Base-by-base conservation (phyloP, 2,888 invertebrate genomes). In the Xanthorhoe designata region DNA sequence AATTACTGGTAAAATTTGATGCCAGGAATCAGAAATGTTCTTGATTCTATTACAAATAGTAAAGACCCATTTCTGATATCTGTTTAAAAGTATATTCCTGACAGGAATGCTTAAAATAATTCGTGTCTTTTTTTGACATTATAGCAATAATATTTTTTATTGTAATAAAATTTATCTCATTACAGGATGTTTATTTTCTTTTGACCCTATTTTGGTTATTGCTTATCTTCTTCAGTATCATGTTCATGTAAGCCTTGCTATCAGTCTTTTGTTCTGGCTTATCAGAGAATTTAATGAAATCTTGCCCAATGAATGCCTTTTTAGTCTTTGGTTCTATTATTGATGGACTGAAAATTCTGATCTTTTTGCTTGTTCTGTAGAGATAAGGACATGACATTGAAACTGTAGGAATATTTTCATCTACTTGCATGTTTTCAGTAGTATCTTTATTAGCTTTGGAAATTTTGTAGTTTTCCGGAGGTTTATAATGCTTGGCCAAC, bases 51-150 rank as follows among this genome's bases (percentile, higher is more conserved):
- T 75, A 67, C 69, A 73, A 73, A 66, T 68, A 74, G 69, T 24
- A 58, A 73, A 54, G 61, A 64, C 69, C 77, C 81, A 82, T 80
- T 81, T 83, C 80, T 79, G 76, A 81, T 79, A 82, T 78, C 81
- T 82, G 76, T 65, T 70, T 74, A 32, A 75, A 66, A 69, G 73
- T 71, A 83, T 84, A 88, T 91, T 91, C 87, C 85, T 76, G 58
- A 81, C 73, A 75, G 89, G 88, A 89, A 89, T 91, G 86, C 78
- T 74, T 83, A 84, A 82, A 73, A 85, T 80, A 81, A 80, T 81
- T 76, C 74, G 82, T 90, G 90, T 91, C 89, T 87, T 87, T 91
- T 71, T 90, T 89, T 87, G 91, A 92, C 91, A 91, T 89, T 78
- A 79, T 87, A 86, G 82, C 74, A 81, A 78, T 86, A 84, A 78